Evolutionary conservation across 2,888 invertebrate genomes (phyloP), one percentile per base, ranked within the genome.

Genomic region (Calameuta idolon): DNA sequence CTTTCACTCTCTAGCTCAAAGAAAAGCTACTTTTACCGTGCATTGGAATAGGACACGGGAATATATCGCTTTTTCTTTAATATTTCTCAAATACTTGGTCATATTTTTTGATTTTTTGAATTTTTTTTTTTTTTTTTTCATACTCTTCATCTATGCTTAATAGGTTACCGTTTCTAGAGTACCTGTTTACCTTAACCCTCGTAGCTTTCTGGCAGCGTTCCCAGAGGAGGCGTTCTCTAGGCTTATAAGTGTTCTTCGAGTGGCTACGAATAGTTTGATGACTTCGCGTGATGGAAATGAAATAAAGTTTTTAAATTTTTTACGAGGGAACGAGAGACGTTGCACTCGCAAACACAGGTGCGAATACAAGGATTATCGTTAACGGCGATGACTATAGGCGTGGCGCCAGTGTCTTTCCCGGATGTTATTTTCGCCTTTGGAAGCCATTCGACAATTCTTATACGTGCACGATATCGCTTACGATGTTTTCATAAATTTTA

Each of bases 11-110:
- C 76, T 35, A 12, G 68, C 79, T 76, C 80, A 40, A 75, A 77
- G 78, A 78, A 82, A 82, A 83, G 80, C 81, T 86, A 87, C 37
- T 87, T 86, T 86, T 85, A 80, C 80, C 82, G 82, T 82, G 83
- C 84, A 87, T 85, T 83, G 85, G 83, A 84, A 87, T 85, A 85
- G 86, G 84, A 84, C 85, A 23, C 73, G 31, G 11, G 73, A 68
- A 73, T 55, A 55, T 55, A 23, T 0, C 2, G 1, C 5, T 55
- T 23, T 55, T 40, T 40, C 3, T 0, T 2, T 2, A 12, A 12
- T 9, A 55, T 55, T 55, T 55, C 9, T 55, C 9, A 55, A 55
- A 23, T 23, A 55, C 55, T 55, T 9, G 2, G 2, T 9, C 15
- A 55, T 55, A 55, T 55, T 55, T 55, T 40, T 40, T 1, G 9